phyloP scores from a whole-genome alignment of 2,797 vertebrate genomes.

The Typhlichthys eigenmanni region DNA sequence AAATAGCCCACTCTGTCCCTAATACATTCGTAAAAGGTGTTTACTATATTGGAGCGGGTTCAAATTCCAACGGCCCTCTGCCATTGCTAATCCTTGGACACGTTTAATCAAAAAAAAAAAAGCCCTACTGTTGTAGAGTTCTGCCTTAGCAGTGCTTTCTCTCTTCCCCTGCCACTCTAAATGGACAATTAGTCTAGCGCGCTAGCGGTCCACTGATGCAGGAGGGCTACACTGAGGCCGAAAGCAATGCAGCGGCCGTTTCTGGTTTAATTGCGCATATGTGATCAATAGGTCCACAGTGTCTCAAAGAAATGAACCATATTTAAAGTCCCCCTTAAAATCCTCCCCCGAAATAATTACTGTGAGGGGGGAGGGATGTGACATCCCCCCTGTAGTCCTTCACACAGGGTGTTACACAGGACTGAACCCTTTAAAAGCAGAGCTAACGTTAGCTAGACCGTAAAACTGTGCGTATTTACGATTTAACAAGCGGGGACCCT shows the following conservation, averaged over 20 bases:
- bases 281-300: constrained; percentile 56
- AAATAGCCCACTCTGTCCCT: not conserved
- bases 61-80: not conserved
- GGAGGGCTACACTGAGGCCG: constrained; percentile 31
- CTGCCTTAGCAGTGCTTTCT: not conserved
- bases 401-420: constrained; percentile 36
- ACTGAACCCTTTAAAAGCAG: constrained; percentile 49
- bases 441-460: constrained; percentile 23
- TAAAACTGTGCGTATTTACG: constrained; percentile 57
- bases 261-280: constrained; percentile 63
- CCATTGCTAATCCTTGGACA: not conserved
- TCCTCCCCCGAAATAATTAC: constrained; percentile 56
- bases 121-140: too few species aligned
- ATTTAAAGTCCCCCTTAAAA: constrained; percentile 49
- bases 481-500: constrained; percentile 36
- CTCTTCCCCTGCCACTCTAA: constrained; percentile 1
- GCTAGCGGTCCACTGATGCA: constrained; percentile 24
- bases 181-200: constrained; percentile 40
- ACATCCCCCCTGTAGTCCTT: constrained; percentile 18
- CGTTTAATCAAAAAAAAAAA: too few species aligned
- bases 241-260: constrained; percentile 42
- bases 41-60: not conserved
- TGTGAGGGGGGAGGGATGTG: constrained; percentile 20
- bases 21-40: not conserved
- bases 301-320: constrained; percentile 47